Evolutionary conservation across 2,888 invertebrate species (phyloP).

Genomic region (Acleris emargana): DNA sequence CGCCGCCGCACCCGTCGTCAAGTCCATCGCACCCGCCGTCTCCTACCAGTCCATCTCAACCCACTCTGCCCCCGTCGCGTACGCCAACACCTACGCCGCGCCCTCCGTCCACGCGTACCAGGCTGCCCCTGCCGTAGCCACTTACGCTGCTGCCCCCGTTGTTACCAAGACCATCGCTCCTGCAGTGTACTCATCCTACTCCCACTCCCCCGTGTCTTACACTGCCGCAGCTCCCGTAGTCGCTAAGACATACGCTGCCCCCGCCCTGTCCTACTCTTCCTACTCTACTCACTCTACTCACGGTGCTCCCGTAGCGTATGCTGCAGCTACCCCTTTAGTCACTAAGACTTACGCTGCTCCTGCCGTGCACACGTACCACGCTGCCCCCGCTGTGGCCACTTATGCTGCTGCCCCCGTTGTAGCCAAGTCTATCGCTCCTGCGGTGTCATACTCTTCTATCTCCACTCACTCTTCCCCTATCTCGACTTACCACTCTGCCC

Average conservation of each 20-base stretch:
- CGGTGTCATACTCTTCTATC: slow-evolving; percentile 43
- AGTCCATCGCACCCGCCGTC: slow-evolving; percentile 58
- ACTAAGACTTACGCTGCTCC: slow-evolving; percentile 53
- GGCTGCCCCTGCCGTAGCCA: slow-evolving; percentile 68
- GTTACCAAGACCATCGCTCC: slow-evolving; percentile 58
- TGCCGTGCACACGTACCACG: slow-evolving; percentile 41
- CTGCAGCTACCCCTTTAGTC: slow-evolving; percentile 59
- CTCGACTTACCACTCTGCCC: slow-evolving; percentile 42
- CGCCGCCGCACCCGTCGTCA: slow-evolving; percentile 50
- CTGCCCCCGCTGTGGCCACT: slow-evolving; percentile 68
- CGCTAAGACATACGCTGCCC: slow-evolving; percentile 45
- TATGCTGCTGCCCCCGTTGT: slow-evolving; percentile 79
- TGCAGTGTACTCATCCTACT: slow-evolving; percentile 43
- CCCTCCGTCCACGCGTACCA: slow-evolving; percentile 40
- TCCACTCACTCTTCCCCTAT: slow-evolving; percentile 38
- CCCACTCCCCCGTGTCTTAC: slow-evolving; percentile 47
- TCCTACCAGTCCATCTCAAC: slow-evolving; percentile 56
- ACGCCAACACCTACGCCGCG: slow-evolving; percentile 50
- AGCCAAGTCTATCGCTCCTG: slow-evolving; percentile 48
- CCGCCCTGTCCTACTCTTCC: slow-evolving; percentile 47
- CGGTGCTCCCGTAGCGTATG: slow-evolving; percentile 47
- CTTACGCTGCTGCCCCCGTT: slow-evolving; percentile 75
- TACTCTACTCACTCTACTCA: slow-evolving; percentile 40
- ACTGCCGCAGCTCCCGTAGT: slow-evolving; percentile 71
- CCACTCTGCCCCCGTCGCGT: slow-evolving; percentile 44